Percentiles rank a stretch among this genome's conserved stretches.
phyloP scores from a whole-genome alignment of 2,113 vertebrate species.

The Orientallactaga bullata region DNA sequence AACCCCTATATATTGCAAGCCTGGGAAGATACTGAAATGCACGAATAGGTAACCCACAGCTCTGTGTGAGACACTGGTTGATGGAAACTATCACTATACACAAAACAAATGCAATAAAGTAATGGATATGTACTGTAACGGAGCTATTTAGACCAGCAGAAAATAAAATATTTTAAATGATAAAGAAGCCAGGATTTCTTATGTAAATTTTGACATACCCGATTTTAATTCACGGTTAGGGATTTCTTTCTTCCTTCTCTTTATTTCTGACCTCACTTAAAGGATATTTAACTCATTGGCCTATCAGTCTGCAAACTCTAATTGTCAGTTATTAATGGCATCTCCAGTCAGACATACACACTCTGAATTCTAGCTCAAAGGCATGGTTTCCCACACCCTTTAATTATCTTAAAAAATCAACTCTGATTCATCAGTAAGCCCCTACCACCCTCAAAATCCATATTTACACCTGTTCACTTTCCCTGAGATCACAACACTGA shows the following conservation, averaged over 20 bases:
- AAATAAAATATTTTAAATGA: constrained; percentile 47
- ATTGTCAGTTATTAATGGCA: background rate
- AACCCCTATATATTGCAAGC: constrained; percentile 1
- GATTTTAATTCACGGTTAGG: background rate
- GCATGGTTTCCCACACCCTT: background rate
- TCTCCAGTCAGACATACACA: background rate
- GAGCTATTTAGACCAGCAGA: background rate
- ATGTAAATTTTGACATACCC: background rate
- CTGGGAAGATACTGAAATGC: constrained; percentile 10
- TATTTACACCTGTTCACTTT: constrained; percentile 38
- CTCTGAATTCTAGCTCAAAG: background rate
- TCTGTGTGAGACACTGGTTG: background rate
- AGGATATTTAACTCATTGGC: background rate
- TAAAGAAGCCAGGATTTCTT: constrained; percentile 45
- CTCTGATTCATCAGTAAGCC: constrained; percentile 47
- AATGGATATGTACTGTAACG: background rate
- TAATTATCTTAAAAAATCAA: constrained; percentile 28
- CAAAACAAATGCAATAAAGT: constrained; percentile 1
- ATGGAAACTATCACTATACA: background rate
- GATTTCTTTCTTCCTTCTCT: background rate
- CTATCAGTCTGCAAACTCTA: background rate
- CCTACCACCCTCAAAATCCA: constrained; percentile 35
- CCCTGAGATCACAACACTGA: background rate
- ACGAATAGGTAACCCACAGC: background rate
- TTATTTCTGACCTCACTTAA: background rate